Evolutionary conservation across 1,140 invertebrate genomes (phyloP).

Genomic region (Chrysomallon squamiferum): DNA sequence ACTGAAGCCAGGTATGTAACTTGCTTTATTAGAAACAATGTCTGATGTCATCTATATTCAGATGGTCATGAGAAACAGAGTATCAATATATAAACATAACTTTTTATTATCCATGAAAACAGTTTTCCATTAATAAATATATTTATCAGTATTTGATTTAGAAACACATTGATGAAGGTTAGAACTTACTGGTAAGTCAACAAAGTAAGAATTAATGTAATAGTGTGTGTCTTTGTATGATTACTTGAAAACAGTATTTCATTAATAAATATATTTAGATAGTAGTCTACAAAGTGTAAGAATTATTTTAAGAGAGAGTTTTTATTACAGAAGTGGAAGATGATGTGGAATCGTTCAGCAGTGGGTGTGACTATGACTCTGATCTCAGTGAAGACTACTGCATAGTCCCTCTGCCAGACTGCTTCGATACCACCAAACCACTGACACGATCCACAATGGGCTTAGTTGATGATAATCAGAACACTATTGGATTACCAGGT

Average conservation of each 20-base stretch:
- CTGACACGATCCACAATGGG: conserved; percentile 13
- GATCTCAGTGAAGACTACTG: conserved; percentile 50
- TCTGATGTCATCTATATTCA: too few relatives aligned
- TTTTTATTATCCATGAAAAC: too few relatives aligned
- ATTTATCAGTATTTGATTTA: not conserved
- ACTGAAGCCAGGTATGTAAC: conserved; percentile 24
- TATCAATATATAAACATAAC: too few relatives aligned
- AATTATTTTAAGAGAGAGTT: too few relatives aligned
- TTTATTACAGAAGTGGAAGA: conserved; percentile 23
- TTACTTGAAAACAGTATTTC: too few relatives aligned
- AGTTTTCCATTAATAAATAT: too few relatives aligned
- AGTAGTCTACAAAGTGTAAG: too few relatives aligned
- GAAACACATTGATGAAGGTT: not conserved
- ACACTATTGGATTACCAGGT: conserved; percentile 17
- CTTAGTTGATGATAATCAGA: conserved; percentile 24
- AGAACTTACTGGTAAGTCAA: not conserved
- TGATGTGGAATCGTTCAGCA: conserved; percentile 40
- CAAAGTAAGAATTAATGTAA: too few relatives aligned
- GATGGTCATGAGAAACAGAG: too few relatives aligned
- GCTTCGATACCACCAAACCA: conserved; percentile 52
- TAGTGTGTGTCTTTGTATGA: too few relatives aligned
- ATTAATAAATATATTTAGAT: too few relatives aligned
- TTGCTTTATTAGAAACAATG: not conserved
- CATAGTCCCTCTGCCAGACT: conserved; percentile 58
- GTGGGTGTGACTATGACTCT: conserved; percentile 27